These are phyloP conservation scores for Rhingia rostrata DNA, from an alignment of 2,888 invertebrate species.

Conservation along the genomic window DNA sequence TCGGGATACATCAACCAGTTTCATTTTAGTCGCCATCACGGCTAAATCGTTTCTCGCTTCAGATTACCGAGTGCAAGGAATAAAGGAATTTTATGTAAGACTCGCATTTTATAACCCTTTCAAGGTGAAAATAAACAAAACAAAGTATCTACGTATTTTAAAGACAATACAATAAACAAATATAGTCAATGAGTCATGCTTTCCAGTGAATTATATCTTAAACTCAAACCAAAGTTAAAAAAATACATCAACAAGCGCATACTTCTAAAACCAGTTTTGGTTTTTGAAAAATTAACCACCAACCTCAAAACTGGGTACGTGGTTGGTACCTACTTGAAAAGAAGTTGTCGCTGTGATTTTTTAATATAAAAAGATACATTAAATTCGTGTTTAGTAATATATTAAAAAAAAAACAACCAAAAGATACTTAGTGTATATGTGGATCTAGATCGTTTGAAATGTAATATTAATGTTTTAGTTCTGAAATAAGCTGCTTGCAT, in stretches of 20 bases:
- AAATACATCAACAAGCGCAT: constrained; percentile 44
- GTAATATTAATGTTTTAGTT: background rate
- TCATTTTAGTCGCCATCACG: constrained; percentile 51
- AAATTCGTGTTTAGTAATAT: background rate
- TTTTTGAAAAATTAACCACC: constrained; percentile 60
- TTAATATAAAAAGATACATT: constrained; percentile 9
- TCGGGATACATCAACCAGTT: constrained; percentile 48
- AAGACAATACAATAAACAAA: background rate
- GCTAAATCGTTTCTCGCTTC: constrained; percentile 45
- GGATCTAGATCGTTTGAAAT: background rate
- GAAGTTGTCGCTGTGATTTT: constrained; percentile 37
- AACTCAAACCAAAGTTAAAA: constrained; percentile 22
- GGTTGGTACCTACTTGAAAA: constrained; percentile 39
- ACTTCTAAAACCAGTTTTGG: constrained; percentile 63
- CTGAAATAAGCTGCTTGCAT: background rate
- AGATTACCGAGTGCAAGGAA: background rate
- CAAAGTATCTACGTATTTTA: background rate
- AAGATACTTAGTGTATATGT: background rate
- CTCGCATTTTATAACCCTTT: constrained; percentile 3
- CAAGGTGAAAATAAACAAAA: background rate
- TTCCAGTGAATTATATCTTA: constrained; percentile 26
- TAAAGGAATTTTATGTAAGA: constrained; percentile 46
- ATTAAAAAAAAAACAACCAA: background rate
- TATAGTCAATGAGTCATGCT: constrained; percentile 8
- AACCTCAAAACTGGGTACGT: constrained; percentile 63